A percentile compares a stretch with the other conserved stretches of the same genome.
These are phyloP conservation scores for Ataeniobius toweri DNA, from an alignment of 2,797 vertebrate genomes.

Conservation along the genomic window DNA sequence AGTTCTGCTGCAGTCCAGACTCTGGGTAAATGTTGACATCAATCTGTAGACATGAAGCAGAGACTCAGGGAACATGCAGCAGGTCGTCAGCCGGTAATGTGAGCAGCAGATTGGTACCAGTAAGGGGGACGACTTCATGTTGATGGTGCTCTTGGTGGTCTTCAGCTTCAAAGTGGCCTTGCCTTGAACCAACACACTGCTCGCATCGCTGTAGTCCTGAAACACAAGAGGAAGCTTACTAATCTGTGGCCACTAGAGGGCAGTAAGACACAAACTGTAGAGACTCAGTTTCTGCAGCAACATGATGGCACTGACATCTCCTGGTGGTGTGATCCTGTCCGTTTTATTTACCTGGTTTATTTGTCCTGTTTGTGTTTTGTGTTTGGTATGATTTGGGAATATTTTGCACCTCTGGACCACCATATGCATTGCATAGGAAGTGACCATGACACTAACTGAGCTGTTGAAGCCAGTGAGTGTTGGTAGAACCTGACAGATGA, in stretches of 20 bases:
- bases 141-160: slow-evolving; percentile 78
- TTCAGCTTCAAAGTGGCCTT: slow-evolving; percentile 83
- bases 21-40: slow-evolving; percentile 82
- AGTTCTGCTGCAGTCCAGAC: slow-evolving; percentile 68
- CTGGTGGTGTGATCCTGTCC: neutral
- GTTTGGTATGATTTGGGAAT: neutral
- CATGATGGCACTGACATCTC: neutral
- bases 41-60: slow-evolving; percentile 76
- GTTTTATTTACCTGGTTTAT: neutral
- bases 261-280: too few species aligned
- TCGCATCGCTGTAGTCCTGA: slow-evolving; percentile 82
- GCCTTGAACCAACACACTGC: slow-evolving; percentile 77
- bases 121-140: slow-evolving; percentile 77
- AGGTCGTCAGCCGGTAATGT: neutral
- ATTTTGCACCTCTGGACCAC: neutral
- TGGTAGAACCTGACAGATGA: neutral
- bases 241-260: slow-evolving; percentile 4
- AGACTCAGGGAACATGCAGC: neutral
- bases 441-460: neutral
- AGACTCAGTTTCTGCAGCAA: neutral
- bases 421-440: neutral
- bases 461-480: neutral
- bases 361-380: neutral
- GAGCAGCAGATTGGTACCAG: slow-evolving; percentile 64
- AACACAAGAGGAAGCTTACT: slow-evolving; percentile 6